phyloP scores from a whole-genome alignment of 2,113 vertebrate species.

The Oreotrochilus melanogaster region DNA sequence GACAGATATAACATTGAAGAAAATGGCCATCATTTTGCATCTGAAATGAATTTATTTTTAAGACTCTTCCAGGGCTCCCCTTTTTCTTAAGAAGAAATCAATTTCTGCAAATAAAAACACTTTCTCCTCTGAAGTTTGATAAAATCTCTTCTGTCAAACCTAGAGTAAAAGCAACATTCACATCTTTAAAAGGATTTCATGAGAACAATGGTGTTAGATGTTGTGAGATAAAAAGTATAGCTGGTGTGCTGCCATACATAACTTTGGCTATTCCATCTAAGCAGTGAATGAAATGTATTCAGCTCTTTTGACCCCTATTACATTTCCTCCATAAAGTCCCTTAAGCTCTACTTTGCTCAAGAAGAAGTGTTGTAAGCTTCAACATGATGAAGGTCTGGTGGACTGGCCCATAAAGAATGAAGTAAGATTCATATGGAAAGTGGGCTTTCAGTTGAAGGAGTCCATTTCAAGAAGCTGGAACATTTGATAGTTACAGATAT shows the following conservation, averaged over 20 bases:
- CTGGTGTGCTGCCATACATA: neutral
- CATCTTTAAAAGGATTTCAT: neutral
- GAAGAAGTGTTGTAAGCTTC: neutral
- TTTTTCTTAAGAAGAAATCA: neutral
- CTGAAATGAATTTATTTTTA: neutral
- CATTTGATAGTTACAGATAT: neutral
- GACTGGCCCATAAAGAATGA: neutral
- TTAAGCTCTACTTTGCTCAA: neutral
- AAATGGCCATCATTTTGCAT: neutral
- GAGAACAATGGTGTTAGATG: neutral
- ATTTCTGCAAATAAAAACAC: neutral
- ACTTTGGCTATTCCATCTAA: neutral
- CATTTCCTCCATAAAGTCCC: neutral
- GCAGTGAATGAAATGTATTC: neutral
- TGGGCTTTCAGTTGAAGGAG: neutral
- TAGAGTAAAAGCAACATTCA: neutral
- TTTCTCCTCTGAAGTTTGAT: neutral
- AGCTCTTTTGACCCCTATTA: neutral
- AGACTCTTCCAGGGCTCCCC: neutral
- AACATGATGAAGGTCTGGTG: neutral
- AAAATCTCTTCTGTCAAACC: neutral
- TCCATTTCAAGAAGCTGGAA: neutral
- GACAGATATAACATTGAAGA: neutral
- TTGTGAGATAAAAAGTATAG: neutral
- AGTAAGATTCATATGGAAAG: neutral